Evolutionary conservation across 2,113 vertebrate genomes (phyloP).

Genomic region (Neoarius graeffei): DNA sequence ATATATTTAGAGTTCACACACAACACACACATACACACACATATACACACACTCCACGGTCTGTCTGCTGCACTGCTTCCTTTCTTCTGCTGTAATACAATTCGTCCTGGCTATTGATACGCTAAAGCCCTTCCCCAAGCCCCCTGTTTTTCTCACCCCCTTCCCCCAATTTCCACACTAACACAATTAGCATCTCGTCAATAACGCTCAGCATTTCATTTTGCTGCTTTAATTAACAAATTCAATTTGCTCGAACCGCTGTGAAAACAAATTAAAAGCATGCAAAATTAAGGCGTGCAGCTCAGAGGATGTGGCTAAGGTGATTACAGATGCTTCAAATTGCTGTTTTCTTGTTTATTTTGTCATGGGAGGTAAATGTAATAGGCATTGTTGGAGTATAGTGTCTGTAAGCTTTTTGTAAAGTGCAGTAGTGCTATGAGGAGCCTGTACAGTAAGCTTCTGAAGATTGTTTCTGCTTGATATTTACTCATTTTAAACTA

Average conservation of each 20-base stretch:
- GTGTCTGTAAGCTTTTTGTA: not conserved
- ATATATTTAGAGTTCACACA: not conserved
- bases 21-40: not conserved
- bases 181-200: slow-evolving; percentile 99
- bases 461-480: not conserved
- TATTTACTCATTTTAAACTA: not conserved
- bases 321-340: slow-evolving; percentile 82
- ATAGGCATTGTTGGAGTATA: not conserved
- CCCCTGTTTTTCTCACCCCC: slow-evolving; percentile 71
- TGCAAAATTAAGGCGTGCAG: slow-evolving; percentile 85
- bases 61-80: slow-evolving; percentile 74
- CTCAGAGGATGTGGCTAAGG: slow-evolving; percentile 84
- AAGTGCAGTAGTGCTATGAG: not conserved
- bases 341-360: slow-evolving; percentile 75
- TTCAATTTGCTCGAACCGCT: slow-evolving; percentile 98
- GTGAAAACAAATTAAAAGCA: slow-evolving; percentile 99
- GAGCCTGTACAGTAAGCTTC: not conserved
- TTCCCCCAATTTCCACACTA: slow-evolving; percentile 87
- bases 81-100: slow-evolving; percentile 84
- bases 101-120: slow-evolving; percentile 91
- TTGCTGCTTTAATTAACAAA: slow-evolving; percentile 99
- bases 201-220: slow-evolving; percentile 99
- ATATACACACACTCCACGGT: slow-evolving; percentile 73
- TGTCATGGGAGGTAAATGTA: slow-evolving; percentile 58
- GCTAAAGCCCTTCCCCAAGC: slow-evolving; percentile 76